These are phyloP conservation scores for Andrena haemorrhoa DNA, from an alignment of 2,888 invertebrate genomes.

Conservation along the genomic window DNA sequence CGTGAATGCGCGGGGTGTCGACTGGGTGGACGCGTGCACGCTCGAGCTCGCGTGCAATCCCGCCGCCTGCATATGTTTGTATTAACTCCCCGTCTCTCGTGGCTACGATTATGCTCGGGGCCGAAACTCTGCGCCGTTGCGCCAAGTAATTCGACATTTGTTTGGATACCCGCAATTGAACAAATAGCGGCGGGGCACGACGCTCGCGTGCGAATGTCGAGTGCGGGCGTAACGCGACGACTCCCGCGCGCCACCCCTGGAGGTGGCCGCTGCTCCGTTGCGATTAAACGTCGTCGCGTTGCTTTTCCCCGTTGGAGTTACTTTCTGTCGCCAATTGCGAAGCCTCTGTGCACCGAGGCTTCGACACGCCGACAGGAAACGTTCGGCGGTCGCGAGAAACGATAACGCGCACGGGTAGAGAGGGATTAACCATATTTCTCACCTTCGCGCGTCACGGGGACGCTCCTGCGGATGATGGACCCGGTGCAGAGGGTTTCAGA, in stretches of 20 bases:
- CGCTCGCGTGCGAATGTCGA: constrained; percentile 47
- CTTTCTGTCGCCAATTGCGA: constrained; percentile 15
- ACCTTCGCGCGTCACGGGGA: too few relatives aligned
- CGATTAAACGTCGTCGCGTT: constrained; percentile 33
- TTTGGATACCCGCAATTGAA: constrained; percentile 48
- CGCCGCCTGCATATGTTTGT: constrained; percentile 44
- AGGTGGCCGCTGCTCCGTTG: background rate
- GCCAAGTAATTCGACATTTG: constrained; percentile 52
- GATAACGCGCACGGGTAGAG: too few relatives aligned
- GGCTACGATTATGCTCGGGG: constrained; percentile 39
- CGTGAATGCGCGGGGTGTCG: background rate
- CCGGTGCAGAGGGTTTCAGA: too few relatives aligned
- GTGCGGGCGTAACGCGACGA: constrained; percentile 32
- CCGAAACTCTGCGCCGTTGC: constrained; percentile 27
- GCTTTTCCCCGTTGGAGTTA: constrained; percentile 22
- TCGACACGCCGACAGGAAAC: too few relatives aligned
- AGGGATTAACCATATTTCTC: too few relatives aligned
- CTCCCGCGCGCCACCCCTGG: background rate
- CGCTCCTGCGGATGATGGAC: too few relatives aligned
- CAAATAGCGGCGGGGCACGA: constrained; percentile 49
- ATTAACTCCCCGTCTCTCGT: constrained; percentile 45
- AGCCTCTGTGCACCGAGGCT: background rate
- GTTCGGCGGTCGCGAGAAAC: too few relatives aligned
- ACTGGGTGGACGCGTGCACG: background rate
- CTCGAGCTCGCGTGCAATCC: constrained; percentile 31